These are phyloP conservation scores for Caligus rogercresseyi DNA, from an alignment of 1,140 invertebrate genomes.

Conservation along the genomic window DNA sequence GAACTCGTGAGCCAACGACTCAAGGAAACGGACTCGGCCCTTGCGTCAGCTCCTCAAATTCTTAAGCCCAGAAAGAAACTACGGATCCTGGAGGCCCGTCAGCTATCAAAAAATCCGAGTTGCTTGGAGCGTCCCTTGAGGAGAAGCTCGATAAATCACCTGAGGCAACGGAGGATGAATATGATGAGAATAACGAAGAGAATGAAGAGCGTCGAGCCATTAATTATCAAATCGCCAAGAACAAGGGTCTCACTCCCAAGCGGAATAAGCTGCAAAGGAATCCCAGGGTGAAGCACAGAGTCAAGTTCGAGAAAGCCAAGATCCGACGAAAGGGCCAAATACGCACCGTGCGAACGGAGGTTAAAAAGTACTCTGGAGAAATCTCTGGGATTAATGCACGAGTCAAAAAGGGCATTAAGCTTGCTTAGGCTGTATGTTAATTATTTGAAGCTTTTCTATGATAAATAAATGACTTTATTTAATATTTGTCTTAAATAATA, in stretches of 20 bases:
- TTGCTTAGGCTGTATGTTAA: too few species aligned
- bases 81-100: constrained; percentile 24
- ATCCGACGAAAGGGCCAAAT: constrained; percentile 69
- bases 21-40: too few species aligned
- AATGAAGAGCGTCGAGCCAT: constrained; percentile 56
- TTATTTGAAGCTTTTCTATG: too few species aligned
- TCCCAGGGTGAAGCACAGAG: constrained; percentile 77
- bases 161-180: constrained; percentile 20
- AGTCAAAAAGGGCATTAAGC: constrained; percentile 54
- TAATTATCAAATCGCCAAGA: constrained; percentile 82
- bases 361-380: constrained; percentile 64
- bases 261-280: constrained; percentile 78
- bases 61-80: constrained; percentile 25
- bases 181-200: constrained; percentile 25
- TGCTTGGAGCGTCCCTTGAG: not conserved
- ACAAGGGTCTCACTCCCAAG: constrained; percentile 73
- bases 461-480: too few species aligned
- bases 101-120: not conserved
- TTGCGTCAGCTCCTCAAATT: constrained; percentile 22
- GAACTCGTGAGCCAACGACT: constrained; percentile 14
- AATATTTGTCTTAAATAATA: too few species aligned
- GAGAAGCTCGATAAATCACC: constrained; percentile 21
- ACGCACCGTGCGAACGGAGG: constrained; percentile 55
- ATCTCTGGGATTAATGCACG: constrained; percentile 71
- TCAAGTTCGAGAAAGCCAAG: constrained; percentile 72